Base-by-base conservation (phyloP, 2,113 vertebrate genomes). In the Chionis minor region DNA sequence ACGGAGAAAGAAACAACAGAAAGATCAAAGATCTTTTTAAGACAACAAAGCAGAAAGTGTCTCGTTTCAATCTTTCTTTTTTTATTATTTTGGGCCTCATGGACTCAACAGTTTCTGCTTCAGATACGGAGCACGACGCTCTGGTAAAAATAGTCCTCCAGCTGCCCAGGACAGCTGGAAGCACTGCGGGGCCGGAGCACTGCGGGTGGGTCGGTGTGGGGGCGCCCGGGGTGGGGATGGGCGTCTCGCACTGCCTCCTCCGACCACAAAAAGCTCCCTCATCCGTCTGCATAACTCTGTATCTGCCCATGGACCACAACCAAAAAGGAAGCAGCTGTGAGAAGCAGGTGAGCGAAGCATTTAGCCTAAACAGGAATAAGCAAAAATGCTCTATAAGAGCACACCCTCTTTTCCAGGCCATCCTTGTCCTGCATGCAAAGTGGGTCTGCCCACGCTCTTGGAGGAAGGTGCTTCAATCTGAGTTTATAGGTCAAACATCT, bases 111-210 rank as follows among this genome's bases (percentile, higher is more conserved):
- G 19, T 66, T 91, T 79, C 62, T 88, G 61, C 45, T 82, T 73
- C 75, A 86, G 62, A 54, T 58, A 30, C 2, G 12, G 62, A 74
- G 22, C 6, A 7, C 1, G 1, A 72, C 52, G n/a, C 14, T 35
- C 52, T 28, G 35, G 88, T 81, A 92, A 96, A 84, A 92, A 88
- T 95, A 87, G 26, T 61, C 22, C 89, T 95, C 88, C 93, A 94
- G 92, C 84, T 74, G 71, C 83, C 77, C 81, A 17, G 13, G 93
- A 92, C 87, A 95, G 91, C 88, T 96, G 92, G 73, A 93, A 55
- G 77, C 4, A 19, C 75, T 4, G 14, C 16, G 71, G 70, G 92
- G 44, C 33, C 0, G 6, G 42, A 90, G 75, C 28, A 6, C 49
- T 55, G 65, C 0, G 42, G 67, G 85, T 81, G 77, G 82, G 72